These are phyloP conservation scores for Typhlomys cinereus DNA, from an alignment of 2,113 vertebrate genomes.

Conservation along the genomic window DNA sequence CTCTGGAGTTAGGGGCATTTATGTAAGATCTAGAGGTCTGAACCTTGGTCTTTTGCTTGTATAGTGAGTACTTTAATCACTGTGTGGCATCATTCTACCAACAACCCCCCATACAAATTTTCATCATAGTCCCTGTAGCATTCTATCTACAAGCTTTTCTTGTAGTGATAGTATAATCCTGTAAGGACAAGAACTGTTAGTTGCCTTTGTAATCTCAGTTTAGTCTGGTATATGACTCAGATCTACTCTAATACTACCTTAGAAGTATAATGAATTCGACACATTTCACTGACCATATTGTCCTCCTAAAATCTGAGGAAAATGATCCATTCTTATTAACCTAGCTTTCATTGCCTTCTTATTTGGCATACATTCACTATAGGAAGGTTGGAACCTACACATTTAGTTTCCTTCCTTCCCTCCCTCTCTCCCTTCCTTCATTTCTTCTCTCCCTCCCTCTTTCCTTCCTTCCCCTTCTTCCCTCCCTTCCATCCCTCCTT, in stretches of 20 bases:
- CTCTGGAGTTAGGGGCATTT: no score
- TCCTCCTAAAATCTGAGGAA: constrained; percentile 15
- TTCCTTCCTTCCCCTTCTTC: no score
- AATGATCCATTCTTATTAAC: background rate
- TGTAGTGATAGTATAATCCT: background rate
- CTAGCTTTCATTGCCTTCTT: constrained; percentile 29
- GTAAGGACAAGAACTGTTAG: background rate
- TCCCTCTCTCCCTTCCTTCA: no score
- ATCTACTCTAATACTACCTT: background rate
- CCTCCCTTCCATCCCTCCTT: no score
- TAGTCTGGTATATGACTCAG: background rate
- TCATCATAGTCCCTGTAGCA: background rate
- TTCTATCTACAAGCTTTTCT: background rate
- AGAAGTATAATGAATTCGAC: background rate
- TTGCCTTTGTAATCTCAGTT: constrained; percentile 2
- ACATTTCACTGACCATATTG: constrained; percentile 39
- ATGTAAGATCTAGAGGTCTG: no score
- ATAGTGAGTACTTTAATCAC: no score
- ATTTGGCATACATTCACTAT: background rate
- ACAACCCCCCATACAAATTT: background rate
- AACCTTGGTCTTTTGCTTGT: no score
- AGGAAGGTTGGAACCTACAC: background rate
- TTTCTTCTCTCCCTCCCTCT: no score
- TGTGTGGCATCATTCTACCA: no score
- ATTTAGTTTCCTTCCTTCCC: background rate